Evolutionary conservation across 2,113 vertebrate species (phyloP), one percentile per base, ranked within the genome.

Genomic region (Nerophis ophidion): DNA sequence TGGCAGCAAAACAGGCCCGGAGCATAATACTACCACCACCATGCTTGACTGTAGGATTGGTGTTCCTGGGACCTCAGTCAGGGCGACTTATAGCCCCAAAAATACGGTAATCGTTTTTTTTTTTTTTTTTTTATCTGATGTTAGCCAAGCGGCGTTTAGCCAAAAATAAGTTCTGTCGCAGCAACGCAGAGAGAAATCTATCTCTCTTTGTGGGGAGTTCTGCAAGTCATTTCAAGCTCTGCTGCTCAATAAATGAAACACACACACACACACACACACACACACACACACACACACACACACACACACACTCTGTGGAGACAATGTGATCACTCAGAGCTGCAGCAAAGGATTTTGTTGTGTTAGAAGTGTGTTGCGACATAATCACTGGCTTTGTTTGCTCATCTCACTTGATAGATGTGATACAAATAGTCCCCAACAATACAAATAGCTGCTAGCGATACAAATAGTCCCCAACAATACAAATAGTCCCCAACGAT

Each of bases 151-250:
- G 48, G 15, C 61, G 70, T 76, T 65, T 72, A 70, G 63, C 61
- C 53, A 72, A 63, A 57, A 70, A 75, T 62, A 50, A 54, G 16
- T 46, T 36, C 58, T 40, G 65, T 56, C 7, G 14, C 51, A 54
- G 14, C 51, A 54, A 54, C 58, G 54, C 13, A 35, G 0, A 0
- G 48, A 38, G 61, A 68, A 71, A 74, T 75, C 48, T 62, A 58
- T 81, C 69, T 65, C 6, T 9, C 55, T 71, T 68, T 72, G 45
- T 45, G 49, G 49, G 63, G 51, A 63, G 49, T 67, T 49, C 40
- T 4, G 59, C 57, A 65, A 63, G 81, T 77, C 57, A 81, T 81
- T 81, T 80, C 72, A 81, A 66, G 76, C 69, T 83, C 71, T 62
- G 61, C 51, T 71, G 72, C 76, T 73, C 65, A 65, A 57, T 73